Evolutionary conservation across 2,797 vertebrate species (phyloP), one percentile per base, ranked within the genome.

Genomic region (Tinamus major): DNA sequence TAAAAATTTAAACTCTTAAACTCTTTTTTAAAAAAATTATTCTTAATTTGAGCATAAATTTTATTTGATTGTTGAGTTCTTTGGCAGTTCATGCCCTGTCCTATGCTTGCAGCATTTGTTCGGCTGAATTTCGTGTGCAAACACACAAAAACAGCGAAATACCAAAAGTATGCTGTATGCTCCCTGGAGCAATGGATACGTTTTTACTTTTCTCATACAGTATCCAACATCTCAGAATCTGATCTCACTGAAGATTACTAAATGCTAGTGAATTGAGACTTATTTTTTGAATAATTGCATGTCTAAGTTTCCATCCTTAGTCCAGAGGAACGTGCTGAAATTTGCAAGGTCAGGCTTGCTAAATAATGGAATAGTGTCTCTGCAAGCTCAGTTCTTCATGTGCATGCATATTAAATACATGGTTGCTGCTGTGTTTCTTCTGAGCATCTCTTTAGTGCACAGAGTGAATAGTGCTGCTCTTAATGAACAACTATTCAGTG

Each of bases 401-500:
- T 93, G 62, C 72, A 87, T 90, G 95, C 94, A 96, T 96, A 96
- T 96, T 94, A 96, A 96, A 78, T 94, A 94, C 79, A 0, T 90
- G 86, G 81, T 93, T 84, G 62, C 88, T 92, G 86, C 86, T 94
- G 72, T 93, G 84, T 94, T 96, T 93, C 93, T 94, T 92, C 90
- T 90, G 81, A 92, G 93, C 94, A 89, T 95, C 93, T 96, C 90
- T 95, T 95, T 87, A 93, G 90, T 42, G 76, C 4, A 0, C 84
- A 55, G 93, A 87, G 85, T 96, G 96, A 96, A 95, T 96, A 94
- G 95, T 3, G 0, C 58, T 42, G 88, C 88, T 85, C 65, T 85
- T 89, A 93, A 83, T 93, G 95, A 96, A 83, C 94, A 87, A 84
- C 95, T 96, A 94, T 96, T 96, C 96, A 96, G 91, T 94, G 92